Evolutionary conservation across 2,113 vertebrate genomes (phyloP).

Genomic region (Motacilla tschutschensis): DNA sequence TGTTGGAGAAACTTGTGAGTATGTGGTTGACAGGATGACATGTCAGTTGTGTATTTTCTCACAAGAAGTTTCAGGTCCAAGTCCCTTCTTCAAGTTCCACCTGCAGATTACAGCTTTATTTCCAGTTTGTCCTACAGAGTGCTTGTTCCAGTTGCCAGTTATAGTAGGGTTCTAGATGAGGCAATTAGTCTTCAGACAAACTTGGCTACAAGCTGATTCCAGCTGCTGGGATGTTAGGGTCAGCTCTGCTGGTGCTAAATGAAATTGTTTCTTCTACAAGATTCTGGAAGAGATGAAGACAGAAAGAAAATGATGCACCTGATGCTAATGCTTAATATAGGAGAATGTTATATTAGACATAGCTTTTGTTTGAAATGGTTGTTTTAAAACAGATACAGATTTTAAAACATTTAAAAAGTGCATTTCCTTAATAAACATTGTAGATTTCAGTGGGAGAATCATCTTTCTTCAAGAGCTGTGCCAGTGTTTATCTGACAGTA

Average conservation of each 20-base stretch:
- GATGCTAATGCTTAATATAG: neutral
- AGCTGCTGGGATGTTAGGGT: neutral
- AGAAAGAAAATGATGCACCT: neutral
- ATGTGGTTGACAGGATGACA: neutral
- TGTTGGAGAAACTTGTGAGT: neutral
- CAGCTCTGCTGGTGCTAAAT: neutral
- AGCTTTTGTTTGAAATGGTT: neutral
- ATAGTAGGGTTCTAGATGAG: neutral
- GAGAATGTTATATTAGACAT: neutral
- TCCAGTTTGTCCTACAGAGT: neutral
- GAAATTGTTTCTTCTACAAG: neutral
- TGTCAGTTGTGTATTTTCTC: neutral
- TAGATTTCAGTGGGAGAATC: neutral
- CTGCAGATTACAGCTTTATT: neutral
- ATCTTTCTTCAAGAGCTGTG: neutral
- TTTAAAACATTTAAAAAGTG: rapidly evolving
- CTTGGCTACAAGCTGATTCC: rapidly evolving
- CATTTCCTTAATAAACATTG: neutral
- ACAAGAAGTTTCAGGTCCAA: neutral
- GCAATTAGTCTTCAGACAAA: neutral
- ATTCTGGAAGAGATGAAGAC: neutral
- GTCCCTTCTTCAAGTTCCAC: neutral
- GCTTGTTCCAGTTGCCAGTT: neutral
- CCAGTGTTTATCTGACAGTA: neutral
- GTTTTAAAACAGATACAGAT: neutral